Conservation (phyloP, 2,113 vertebrate genomes). For the Prolemur simus region DNA sequence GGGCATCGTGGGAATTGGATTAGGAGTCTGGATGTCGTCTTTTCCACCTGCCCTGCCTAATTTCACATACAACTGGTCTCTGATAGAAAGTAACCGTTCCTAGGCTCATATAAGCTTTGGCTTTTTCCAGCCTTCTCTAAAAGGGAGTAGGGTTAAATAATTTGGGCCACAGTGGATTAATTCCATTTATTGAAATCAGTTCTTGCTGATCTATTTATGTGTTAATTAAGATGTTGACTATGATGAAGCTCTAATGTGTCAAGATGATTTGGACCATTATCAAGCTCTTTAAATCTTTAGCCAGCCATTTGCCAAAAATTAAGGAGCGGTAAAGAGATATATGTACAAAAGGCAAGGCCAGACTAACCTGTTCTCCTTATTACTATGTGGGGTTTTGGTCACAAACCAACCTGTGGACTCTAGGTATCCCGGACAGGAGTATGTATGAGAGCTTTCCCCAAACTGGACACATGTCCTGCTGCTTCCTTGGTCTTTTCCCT, state of each 20-base stretch:
- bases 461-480: neutral
- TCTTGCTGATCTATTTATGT: slow-evolving; percentile 16
- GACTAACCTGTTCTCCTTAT: neutral
- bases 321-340: neutral
- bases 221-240: neutral
- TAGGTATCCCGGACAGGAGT: neutral
- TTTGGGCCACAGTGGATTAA: neutral
- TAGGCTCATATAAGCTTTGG: neutral
- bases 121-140: neutral
- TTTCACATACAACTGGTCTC: neutral
- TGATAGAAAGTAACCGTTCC: neutral
- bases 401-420: neutral
- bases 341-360: neutral
- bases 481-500: neutral
- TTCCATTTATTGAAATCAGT: neutral
- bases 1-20: neutral
- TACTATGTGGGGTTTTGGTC: neutral
- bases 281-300: neutral
- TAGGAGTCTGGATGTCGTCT: neutral
- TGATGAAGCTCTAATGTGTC: neutral
- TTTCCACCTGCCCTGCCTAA: neutral
- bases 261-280: slow-evolving; percentile 7
- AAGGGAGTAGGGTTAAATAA: neutral
- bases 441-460: neutral
- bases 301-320: neutral